phyloP scores from a whole-genome alignment of 2,113 vertebrate genomes.

The Alligator mississippiensis region DNA sequence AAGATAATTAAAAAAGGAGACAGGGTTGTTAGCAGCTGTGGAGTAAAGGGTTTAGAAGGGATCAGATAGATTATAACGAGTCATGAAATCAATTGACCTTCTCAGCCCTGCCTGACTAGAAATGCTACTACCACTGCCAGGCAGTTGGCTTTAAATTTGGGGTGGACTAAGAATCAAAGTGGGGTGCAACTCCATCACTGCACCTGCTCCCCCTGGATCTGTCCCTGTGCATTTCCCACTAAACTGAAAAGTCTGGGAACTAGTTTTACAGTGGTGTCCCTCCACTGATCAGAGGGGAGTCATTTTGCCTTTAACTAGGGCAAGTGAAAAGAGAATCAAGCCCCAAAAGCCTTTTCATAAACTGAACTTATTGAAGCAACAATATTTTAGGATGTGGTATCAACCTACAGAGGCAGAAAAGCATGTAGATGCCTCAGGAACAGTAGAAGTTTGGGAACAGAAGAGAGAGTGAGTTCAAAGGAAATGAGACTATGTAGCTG shows the following conservation, averaged over 20 bases:
- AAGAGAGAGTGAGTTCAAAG: neutral
- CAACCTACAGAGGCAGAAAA: neutral
- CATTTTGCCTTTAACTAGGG: neutral
- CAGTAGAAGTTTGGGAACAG: neutral
- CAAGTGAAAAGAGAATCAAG: neutral
- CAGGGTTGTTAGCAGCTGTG: no score
- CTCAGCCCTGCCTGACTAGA: no score
- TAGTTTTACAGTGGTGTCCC: neutral
- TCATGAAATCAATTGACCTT: no score
- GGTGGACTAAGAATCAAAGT: no score
- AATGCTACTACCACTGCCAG: no score
- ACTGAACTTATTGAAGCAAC: neutral
- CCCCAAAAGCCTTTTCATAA: neutral
- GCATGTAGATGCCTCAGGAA: neutral
- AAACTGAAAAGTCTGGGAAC: neutral
- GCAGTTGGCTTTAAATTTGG: no score
- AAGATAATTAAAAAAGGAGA: no score
- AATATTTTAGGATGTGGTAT: neutral
- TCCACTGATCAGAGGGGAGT: neutral
- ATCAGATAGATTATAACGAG: no score
- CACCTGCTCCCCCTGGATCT: no score
- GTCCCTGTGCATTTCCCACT: neutral
- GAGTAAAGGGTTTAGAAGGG: no score
- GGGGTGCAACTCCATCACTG: no score
- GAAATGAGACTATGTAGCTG: slow-evolving; percentile 5